Conservation (phyloP, 1,140 invertebrate species). For the Diorhabda elongata region DNA sequence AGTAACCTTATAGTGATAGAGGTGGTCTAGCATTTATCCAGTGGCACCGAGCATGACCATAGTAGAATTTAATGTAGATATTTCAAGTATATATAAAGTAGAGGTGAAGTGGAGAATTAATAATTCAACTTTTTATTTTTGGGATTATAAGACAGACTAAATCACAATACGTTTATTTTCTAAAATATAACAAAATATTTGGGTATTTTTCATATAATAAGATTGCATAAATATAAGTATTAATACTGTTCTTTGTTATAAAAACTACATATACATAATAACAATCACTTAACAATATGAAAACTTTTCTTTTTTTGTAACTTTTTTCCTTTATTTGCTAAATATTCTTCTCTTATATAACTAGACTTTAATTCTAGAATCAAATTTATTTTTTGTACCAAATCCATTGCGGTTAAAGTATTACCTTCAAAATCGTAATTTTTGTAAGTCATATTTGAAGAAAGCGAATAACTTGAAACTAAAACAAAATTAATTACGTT, state of each 20-base stretch:
- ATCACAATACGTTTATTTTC: too few relatives aligned
- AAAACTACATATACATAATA: background rate
- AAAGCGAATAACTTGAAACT: conserved; percentile 46
- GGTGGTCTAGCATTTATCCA: too few relatives aligned
- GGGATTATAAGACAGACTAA: too few relatives aligned
- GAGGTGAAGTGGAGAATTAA: too few relatives aligned
- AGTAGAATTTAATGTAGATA: too few relatives aligned
- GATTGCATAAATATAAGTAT: background rate
- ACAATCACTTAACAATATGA: conserved; percentile 7
- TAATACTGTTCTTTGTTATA: background rate
- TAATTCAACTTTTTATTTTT: too few relatives aligned
- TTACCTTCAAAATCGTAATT: conserved; percentile 85
- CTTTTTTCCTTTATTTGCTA: conserved; percentile 60
- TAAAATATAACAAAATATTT: too few relatives aligned
- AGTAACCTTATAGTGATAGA: too few relatives aligned
- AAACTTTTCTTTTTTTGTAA: conserved; percentile 43
- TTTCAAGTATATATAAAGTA: too few relatives aligned
- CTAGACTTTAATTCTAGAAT: conserved; percentile 80
- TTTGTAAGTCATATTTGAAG: conserved; percentile 62
- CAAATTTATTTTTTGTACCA: conserved; percentile 82
- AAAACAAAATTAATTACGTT: conserved; percentile 28
- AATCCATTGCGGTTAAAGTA: conserved; percentile 67
- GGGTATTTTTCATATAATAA: too few relatives aligned
- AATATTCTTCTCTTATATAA: conserved; percentile 72
- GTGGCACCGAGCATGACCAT: too few relatives aligned